Conservation (phyloP, 92 coral and sea anemone genomes). For the Phymanthus crucifer region DNA sequence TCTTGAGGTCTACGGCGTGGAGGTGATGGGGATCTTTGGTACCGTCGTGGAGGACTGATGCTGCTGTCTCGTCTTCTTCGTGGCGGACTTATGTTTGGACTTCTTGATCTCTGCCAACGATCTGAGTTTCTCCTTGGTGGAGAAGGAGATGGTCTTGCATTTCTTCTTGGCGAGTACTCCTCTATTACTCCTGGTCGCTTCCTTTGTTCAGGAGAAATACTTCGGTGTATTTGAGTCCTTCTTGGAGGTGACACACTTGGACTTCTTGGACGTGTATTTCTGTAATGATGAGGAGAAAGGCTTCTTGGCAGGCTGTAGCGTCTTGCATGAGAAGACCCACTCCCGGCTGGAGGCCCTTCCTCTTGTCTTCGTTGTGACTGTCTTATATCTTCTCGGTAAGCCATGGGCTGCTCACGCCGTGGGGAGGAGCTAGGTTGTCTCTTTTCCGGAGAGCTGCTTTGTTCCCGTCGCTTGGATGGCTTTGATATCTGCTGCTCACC, state of each 20-base stretch:
- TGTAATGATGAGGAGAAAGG: not conserved
- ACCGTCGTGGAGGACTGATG: slow-evolving; percentile 38
- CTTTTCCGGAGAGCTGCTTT: not conserved
- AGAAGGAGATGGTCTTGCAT: not conserved
- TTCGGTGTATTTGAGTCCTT: not conserved
- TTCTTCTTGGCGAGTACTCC: slow-evolving; percentile 19
- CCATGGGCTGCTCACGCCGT: not conserved
- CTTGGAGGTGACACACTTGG: slow-evolving; percentile 14
- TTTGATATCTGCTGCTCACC: not conserved
- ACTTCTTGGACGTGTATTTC: slow-evolving; percentile 1
- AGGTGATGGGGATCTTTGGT: slow-evolving; percentile 33
- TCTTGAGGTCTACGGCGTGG: slow-evolving; percentile 44
- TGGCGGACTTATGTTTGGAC: slow-evolving; percentile 22
- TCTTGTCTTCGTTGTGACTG: not conserved
- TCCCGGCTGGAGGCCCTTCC: not conserved
- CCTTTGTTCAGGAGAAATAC: slow-evolving; percentile 13
- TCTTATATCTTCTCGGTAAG: not conserved
- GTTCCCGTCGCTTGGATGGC: not conserved
- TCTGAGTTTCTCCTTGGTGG: slow-evolving; percentile 9
- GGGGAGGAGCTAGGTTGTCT: not conserved
- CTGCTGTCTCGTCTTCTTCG: slow-evolving; percentile 41
- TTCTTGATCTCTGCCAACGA: slow-evolving; percentile 14
- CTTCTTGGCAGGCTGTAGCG: slow-evolving; percentile 12
- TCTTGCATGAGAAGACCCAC: not conserved
- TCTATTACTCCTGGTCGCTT: not conserved